Percentiles rank a stretch among this genome's conserved stretches.
Evolutionary conservation across 2,113 vertebrate species (phyloP).

Genomic region (Rhineura floridana): DNA sequence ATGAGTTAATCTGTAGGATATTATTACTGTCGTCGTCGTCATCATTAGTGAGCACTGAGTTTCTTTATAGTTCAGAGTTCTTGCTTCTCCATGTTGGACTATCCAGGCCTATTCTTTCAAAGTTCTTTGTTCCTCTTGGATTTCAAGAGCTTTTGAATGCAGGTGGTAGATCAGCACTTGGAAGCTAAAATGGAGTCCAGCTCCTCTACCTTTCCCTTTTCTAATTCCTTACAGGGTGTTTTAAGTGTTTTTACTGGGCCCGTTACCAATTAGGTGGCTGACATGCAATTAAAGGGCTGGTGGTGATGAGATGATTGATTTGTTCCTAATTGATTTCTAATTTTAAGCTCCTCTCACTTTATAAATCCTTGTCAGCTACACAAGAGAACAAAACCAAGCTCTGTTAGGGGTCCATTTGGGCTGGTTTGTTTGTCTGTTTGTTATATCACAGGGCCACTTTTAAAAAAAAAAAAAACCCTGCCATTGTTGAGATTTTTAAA

Average conservation of each 20-base stretch:
- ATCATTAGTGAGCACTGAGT: constrained; percentile 65
- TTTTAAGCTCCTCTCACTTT: constrained; percentile 48
- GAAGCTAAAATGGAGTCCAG: constrained; percentile 38
- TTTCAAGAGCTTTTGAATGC: constrained; percentile 47
- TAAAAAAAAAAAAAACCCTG: background rate
- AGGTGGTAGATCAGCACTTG: constrained; percentile 8
- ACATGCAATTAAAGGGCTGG: constrained; percentile 25
- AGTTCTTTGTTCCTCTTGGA: constrained; percentile 67
- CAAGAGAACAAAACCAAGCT: background rate
- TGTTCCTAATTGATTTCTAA: constrained; percentile 66
- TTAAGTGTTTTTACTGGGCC: constrained; percentile 56
- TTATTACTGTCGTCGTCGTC: background rate
- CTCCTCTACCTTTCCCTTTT: constrained; percentile 50
- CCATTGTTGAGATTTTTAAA: background rate
- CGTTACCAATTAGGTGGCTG: constrained; percentile 48
- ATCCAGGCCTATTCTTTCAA: constrained; percentile 41
- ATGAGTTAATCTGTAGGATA: constrained; percentile 33
- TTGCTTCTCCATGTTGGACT: constrained; percentile 67
- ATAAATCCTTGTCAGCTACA: constrained; percentile 47
- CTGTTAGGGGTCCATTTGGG: constrained; percentile 6
- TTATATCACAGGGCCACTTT: background rate
- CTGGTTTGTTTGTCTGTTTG: constrained; percentile 23
- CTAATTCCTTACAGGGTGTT: constrained; percentile 54
- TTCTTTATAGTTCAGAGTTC: constrained; percentile 64
- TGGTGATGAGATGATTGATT: constrained; percentile 58